These are phyloP conservation scores for Circaetus gallicus DNA, from an alignment of 2,113 vertebrate species.

Conservation along the genomic window DNA sequence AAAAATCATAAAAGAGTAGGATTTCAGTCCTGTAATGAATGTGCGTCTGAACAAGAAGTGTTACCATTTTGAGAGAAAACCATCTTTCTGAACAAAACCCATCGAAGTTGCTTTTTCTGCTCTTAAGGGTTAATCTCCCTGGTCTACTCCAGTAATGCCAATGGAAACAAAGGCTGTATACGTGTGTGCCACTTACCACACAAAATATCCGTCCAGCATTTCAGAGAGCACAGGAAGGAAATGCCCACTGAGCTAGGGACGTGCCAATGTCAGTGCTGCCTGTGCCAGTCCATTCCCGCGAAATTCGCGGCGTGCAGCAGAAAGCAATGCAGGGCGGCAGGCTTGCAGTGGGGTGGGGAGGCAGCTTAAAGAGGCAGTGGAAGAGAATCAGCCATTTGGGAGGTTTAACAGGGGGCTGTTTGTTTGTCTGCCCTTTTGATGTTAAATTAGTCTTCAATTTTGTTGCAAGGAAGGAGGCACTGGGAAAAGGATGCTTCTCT, in stretches of 20 bases:
- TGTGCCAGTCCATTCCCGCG: slow-evolving; percentile 24
- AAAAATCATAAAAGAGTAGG: not conserved
- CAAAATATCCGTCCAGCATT: slow-evolving; percentile 17
- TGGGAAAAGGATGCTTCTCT: slow-evolving; percentile 28
- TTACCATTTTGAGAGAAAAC: not conserved
- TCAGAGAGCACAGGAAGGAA: slow-evolving; percentile 41
- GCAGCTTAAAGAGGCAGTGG: not conserved
- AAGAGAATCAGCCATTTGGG: slow-evolving; percentile 22
- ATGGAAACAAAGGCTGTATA: slow-evolving; percentile 28
- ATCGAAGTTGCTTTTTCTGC: not conserved
- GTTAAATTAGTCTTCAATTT: slow-evolving; percentile 52
- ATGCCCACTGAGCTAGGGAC: slow-evolving; percentile 21
- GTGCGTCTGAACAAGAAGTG: not conserved
- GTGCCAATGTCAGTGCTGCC: slow-evolving; percentile 5
- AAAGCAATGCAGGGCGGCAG: not conserved
- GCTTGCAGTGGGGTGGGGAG: not conserved
- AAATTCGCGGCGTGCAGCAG: not conserved
- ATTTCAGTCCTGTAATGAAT: not conserved
- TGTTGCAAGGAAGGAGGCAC: not conserved
- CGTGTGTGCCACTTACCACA: not conserved
- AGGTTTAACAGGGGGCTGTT: slow-evolving; percentile 11
- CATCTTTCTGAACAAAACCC: not conserved
- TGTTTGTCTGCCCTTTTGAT: slow-evolving; percentile 35
- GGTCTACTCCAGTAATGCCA: not conserved
- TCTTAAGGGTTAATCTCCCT: not conserved